phyloP scores from a whole-genome alignment of 92 coral and sea anemone species.

The Zoanthus gigantus region DNA sequence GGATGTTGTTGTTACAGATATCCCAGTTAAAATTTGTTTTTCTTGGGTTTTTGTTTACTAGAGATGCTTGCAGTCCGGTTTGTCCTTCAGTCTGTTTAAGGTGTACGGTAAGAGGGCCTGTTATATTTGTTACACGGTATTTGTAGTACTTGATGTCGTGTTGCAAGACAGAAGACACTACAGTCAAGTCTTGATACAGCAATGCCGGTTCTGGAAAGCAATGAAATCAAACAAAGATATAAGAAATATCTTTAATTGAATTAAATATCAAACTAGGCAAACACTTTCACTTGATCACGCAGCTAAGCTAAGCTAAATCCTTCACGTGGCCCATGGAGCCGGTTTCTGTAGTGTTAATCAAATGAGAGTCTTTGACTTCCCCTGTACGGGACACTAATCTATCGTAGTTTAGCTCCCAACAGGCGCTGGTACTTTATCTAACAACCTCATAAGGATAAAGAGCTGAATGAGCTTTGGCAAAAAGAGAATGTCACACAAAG shows the following conservation, averaged over 20 bases:
- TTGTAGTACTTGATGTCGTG: constrained; percentile 62
- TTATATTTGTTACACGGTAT: constrained; percentile 40
- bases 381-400: too few species aligned
- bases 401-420: too few species aligned
- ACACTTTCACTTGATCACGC: background rate
- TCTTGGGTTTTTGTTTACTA: constrained; percentile 64
- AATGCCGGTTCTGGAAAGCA: constrained; percentile 67
- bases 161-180: constrained; percentile 32
- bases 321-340: too few species aligned
- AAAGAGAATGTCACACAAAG: too few species aligned
- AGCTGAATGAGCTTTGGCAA: too few species aligned
- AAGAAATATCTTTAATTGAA: background rate
- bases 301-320: background rate
- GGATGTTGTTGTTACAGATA: constrained; percentile 21
- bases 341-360: too few species aligned
- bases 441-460: too few species aligned
- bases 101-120: constrained; percentile 37
- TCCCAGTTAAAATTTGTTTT: constrained; percentile 36
- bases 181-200: constrained; percentile 44
- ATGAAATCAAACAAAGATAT: background rate
- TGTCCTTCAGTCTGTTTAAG: constrained; percentile 46
- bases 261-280: too few species aligned
- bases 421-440: too few species aligned
- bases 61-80: constrained; percentile 48
- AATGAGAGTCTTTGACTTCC: too few species aligned